Percentiles rank a stretch among this genome's conserved stretches.
Conservation (phyloP, 1,140 invertebrate species). For the Lordiphosa stackelbergi region DNA sequence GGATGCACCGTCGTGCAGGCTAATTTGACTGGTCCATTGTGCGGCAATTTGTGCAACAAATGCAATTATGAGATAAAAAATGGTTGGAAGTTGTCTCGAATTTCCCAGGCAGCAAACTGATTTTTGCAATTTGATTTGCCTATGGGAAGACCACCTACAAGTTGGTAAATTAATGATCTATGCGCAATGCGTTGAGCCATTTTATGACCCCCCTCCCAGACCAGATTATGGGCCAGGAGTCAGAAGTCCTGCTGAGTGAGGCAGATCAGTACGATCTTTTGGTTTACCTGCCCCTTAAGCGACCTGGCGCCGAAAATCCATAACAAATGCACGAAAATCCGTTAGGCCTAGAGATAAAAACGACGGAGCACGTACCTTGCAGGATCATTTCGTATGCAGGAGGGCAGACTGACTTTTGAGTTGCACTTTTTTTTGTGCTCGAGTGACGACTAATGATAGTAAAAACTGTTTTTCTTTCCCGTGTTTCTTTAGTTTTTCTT, state of each 20-base stretch:
- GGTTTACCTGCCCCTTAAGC: conserved; percentile 54
- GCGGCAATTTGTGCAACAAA: conserved; percentile 22
- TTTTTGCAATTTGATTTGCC: conserved; percentile 57
- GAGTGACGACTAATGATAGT: conserved; percentile 64
- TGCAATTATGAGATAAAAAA: conserved; percentile 66
- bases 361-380: conserved; percentile 46
- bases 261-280: conserved; percentile 30
- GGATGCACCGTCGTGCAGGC: conserved; percentile 23
- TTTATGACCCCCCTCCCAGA: too few species aligned
- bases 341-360: conserved; percentile 52
- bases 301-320: conserved; percentile 74
- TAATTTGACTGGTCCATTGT: conserved; percentile 60
- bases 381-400: conserved; percentile 65
- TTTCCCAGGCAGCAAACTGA: conserved; percentile 41
- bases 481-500: conserved; percentile 21
- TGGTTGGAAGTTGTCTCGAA: conserved; percentile 20
- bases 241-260: conserved; percentile 53
- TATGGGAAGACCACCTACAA: conserved; percentile 48
- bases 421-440: conserved; percentile 23
- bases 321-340: conserved; percentile 74
- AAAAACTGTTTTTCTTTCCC: conserved; percentile 60
- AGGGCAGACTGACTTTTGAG: conserved; percentile 29
- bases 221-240: conserved; percentile 44
- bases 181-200: conserved; percentile 25
- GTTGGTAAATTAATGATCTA: conserved; percentile 73